Evolutionary conservation across 2,888 invertebrate species (phyloP), one percentile per base, ranked within the genome.

Genomic region (Andricus curvator): DNA sequence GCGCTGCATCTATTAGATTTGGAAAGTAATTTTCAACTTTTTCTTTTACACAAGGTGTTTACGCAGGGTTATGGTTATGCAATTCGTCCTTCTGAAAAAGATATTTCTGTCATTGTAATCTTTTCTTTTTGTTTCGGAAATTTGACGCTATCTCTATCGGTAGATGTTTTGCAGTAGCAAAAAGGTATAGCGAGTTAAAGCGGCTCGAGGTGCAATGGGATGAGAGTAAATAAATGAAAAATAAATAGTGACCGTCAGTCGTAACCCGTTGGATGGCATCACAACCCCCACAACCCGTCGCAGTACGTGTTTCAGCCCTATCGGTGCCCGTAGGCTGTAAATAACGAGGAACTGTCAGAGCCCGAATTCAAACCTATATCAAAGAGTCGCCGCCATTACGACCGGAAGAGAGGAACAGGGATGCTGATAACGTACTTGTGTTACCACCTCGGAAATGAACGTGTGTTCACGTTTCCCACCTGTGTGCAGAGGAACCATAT

Each of bases 281-380:
- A 70, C 51, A 70, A 33, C 51, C 70, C 41, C 62, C 29, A 1
- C 41, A 77, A 33, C 22, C 77, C 60, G 2, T 37, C 15, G 60
- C 15, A 17, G 62, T 77, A 62, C 60, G 41, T 77, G 77, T 77
- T 77, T 62, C 77, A 64, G 51, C 29, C 77, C 77, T 77, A 77
- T 77, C 77, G 77, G 62, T 60, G 41, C 70, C 77, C 37, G 77
- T 77, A 62, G 77, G 77, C 77, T 60, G 77, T 77, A 77, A 77
- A 77, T 77, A 77, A 77, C 77, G 77, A 62, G 77, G 77, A 60
- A 41, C 77, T 77, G 60, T 77, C 76, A 77, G 76, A 56, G 56
- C 25, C 76, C 76, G 76, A 77, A 77, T 77, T 77, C 76, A 77
- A 76, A 77, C 76, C 76, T 77, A 77, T 77, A 77, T 77, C 48